Percentiles rank a stretch among this genome's conserved stretches.
These are phyloP conservation scores for Ectropis crepuscularia DNA, from an alignment of 2,888 invertebrate genomes.

Conservation along the genomic window DNA sequence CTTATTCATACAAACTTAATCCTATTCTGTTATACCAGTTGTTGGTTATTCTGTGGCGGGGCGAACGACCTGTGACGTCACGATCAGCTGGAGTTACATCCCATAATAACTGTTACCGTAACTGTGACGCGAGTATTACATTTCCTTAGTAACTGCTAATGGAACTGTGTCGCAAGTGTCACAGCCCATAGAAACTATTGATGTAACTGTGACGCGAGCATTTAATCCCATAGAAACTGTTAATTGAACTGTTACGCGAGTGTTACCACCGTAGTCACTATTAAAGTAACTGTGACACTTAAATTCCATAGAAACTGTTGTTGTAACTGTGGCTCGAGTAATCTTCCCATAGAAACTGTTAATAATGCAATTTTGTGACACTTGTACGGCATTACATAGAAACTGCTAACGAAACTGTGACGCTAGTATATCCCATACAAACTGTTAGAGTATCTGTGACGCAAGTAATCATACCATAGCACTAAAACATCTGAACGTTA, in stretches of 20 bases:
- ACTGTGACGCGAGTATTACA: not conserved
- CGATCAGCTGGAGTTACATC: conserved; percentile 73
- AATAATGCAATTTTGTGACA: not conserved
- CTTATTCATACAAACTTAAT: conserved; percentile 2
- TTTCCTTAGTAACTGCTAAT: not conserved
- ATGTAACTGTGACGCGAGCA: not conserved
- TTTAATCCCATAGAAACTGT: not conserved
- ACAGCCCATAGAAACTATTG: not conserved
- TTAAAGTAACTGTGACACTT: not conserved
- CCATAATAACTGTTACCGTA: conserved; percentile 34
- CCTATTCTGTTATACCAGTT: not conserved
- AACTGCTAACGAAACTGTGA: no score
- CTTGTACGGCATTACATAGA: not conserved
- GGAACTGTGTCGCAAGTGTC: conserved; percentile 16
- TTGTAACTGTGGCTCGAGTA: not conserved
- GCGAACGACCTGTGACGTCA: conserved; percentile 77
- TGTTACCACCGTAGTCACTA: no score
- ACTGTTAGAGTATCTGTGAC: no score
- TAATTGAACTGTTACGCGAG: not conserved
- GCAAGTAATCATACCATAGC: no score
- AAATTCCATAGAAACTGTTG: not conserved
- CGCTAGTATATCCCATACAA: no score
- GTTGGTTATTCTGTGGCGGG: conserved; percentile 44
- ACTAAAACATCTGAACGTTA: no score
- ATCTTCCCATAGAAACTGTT: no score